phyloP scores from a whole-genome alignment of 2,797 vertebrate species.

The Graptemys geographica region DNA sequence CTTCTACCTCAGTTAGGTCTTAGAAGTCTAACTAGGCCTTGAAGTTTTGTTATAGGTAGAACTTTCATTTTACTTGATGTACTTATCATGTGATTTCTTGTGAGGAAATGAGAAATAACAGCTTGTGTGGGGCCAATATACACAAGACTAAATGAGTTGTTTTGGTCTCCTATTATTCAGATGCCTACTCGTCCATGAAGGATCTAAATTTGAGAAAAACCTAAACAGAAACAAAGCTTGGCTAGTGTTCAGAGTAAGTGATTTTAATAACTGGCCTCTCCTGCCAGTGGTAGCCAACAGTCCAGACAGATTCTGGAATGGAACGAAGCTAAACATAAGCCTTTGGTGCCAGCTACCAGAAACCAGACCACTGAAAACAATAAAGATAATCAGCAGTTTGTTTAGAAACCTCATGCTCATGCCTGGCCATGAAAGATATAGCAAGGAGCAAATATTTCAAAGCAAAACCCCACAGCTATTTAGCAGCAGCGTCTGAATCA shows the following conservation, averaged over 20 bases:
- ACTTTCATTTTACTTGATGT: background rate
- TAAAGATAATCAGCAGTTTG: background rate
- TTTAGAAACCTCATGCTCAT: background rate
- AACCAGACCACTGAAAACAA: constrained; percentile 4
- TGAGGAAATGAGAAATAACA: background rate
- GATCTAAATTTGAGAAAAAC: background rate
- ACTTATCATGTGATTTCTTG: background rate
- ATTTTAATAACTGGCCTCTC: background rate
- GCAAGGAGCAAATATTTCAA: background rate
- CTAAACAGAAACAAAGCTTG: background rate
- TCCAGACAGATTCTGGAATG: background rate
- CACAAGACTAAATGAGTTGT: background rate
- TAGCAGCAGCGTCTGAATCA: background rate
- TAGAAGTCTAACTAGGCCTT: background rate
- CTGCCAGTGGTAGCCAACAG: background rate
- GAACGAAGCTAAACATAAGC: background rate
- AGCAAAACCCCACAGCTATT: background rate
- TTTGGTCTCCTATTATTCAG: background rate
- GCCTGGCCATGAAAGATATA: background rate
- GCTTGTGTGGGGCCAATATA: background rate
- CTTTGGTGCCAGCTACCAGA: background rate
- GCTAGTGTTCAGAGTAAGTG: background rate
- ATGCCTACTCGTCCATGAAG: background rate
- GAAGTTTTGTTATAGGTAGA: background rate
- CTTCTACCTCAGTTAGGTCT: background rate